Evolutionary conservation across 2,888 invertebrate species (phyloP).

Genomic region (Minunthozetes semirufus): DNA sequence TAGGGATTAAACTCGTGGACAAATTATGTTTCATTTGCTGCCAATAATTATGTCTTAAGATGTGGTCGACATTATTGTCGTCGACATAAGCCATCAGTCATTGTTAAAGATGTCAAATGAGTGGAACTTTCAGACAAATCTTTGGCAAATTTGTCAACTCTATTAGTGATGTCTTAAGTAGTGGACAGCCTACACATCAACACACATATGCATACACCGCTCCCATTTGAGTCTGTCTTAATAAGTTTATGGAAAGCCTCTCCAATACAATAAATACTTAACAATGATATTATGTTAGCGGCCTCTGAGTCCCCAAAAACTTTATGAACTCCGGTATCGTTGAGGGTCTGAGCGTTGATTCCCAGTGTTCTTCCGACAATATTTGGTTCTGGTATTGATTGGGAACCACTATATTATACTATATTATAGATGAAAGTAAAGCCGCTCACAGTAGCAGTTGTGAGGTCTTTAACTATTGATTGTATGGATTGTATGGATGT

Average conservation of each 20-base stretch:
- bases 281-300: constrained; percentile 26
- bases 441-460: constrained; percentile 25
- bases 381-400: neutral
- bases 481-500: constrained; percentile 2
- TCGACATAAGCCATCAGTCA: neutral
- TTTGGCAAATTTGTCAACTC: constrained; percentile 1
- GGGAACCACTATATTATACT: neutral
- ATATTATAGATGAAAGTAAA: constrained; percentile 1
- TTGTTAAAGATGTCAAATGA: constrained; percentile 3
- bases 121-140: neutral
- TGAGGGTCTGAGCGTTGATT: constrained; percentile 17
- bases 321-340: constrained; percentile 6
- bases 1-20: neutral
- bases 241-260: constrained; percentile 21
- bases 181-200: neutral
- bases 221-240: constrained; percentile 6
- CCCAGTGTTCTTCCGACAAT: constrained; percentile 2
- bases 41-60: neutral
- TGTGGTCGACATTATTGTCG: neutral
- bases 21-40: neutral
- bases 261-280: constrained; percentile 14
- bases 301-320: constrained; percentile 5
- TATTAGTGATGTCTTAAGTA: constrained; percentile 21
- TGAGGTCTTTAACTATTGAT: constrained; percentile 26
- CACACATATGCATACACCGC: neutral